phyloP scores from a whole-genome alignment of 1,140 invertebrate genomes.

The Hycleus phaleratus region DNA sequence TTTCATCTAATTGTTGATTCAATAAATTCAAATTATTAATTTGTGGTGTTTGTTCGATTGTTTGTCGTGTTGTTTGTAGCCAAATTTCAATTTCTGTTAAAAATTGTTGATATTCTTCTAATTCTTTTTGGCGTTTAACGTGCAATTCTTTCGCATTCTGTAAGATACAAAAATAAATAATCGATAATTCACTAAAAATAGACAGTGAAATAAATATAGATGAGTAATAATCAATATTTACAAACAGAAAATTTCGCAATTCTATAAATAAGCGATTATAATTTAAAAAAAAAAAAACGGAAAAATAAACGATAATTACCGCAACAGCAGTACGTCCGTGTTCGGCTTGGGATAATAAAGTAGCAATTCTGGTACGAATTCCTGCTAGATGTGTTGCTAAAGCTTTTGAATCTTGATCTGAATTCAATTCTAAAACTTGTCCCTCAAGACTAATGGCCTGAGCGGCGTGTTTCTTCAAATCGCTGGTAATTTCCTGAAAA shows the following conservation, averaged over 20 bases:
- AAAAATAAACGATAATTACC: conserved; percentile 39
- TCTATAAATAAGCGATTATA: no score
- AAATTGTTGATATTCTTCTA: conserved; percentile 51
- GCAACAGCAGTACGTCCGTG: conserved; percentile 50
- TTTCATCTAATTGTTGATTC: conserved; percentile 49
- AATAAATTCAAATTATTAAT: conserved; percentile 42
- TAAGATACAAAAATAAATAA: conserved; percentile 17
- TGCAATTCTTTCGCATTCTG: conserved; percentile 47
- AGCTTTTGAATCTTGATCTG: conserved; percentile 47
- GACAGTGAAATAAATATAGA: background rate
- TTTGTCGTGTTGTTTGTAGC: conserved; percentile 42
- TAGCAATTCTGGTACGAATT: conserved; percentile 47
- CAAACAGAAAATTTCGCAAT: background rate
- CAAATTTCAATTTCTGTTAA: conserved; percentile 56
- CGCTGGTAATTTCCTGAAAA: conserved; percentile 50
- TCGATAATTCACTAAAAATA: background rate
- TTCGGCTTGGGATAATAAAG: conserved; percentile 52
- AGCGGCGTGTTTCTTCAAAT: conserved; percentile 51
- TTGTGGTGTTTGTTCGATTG: conserved; percentile 24
- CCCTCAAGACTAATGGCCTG: conserved; percentile 48
- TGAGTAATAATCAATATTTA: conserved; percentile 1
- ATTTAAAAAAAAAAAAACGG: background rate
- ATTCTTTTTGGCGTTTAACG: conserved; percentile 49
- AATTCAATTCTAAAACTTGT: conserved; percentile 43
- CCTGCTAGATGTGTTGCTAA: conserved; percentile 44